Evolutionary conservation across 2,113 vertebrate species (phyloP).

Genomic region (Halichoerus grypus): DNA sequence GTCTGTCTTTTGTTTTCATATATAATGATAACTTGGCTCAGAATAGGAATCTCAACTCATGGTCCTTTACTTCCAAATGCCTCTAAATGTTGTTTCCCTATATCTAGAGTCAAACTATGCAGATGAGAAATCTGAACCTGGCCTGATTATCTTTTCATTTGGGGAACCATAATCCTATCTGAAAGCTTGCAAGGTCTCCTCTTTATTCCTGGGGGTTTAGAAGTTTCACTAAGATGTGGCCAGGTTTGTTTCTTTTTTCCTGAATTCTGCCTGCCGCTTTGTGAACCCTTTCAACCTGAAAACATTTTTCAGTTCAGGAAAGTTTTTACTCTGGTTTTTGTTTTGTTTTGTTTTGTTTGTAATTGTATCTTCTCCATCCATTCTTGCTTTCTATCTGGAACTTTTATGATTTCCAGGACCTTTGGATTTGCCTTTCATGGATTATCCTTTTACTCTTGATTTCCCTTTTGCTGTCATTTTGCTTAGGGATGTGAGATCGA

Average conservation of each 20-base stretch:
- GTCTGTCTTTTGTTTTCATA: conserved; percentile 39
- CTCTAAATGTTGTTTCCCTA: neutral
- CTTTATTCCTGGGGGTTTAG: neutral
- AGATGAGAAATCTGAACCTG: neutral
- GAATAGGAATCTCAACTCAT: neutral
- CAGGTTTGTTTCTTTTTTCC: neutral
- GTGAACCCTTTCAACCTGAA: conserved; percentile 5
- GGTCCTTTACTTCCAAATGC: conserved; percentile 11
- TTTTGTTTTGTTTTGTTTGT: neutral
- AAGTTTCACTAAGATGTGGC: neutral
- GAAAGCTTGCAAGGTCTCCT: neutral
- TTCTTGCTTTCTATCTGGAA: neutral
- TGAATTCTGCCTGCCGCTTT: neutral
- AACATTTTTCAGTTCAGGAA: neutral
- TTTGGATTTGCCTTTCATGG: neutral
- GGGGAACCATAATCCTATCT: neutral
- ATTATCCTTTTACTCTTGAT: neutral
- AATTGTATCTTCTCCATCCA: neutral
- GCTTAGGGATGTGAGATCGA: neutral
- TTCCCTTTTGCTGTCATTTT: neutral
- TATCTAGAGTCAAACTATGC: neutral
- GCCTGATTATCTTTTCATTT: conserved; percentile 30
- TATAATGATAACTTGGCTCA: conserved; percentile 18
- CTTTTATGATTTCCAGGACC: neutral
- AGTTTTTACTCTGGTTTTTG: neutral